Conservation (phyloP, 1,140 invertebrate species). For the Conus betulinus region DNA sequence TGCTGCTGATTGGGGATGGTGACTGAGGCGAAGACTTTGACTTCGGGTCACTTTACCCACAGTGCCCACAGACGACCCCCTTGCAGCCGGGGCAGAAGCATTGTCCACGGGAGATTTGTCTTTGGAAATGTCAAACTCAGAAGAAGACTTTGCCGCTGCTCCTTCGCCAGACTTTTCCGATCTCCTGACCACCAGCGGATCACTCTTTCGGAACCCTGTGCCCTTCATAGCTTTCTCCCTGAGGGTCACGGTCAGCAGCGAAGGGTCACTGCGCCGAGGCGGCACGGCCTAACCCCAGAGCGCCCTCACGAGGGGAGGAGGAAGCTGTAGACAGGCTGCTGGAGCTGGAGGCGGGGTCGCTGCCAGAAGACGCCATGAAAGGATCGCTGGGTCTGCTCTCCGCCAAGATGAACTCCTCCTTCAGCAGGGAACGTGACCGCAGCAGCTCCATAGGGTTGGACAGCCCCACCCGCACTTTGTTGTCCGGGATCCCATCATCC, state of each 20-base stretch:
- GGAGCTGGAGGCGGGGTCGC: conserved; percentile 46
- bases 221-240: conserved; percentile 28
- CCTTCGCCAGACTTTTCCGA: background rate
- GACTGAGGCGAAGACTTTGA: background rate
- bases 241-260: conserved; percentile 20
- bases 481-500: conserved; percentile 54
- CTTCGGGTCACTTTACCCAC: background rate
- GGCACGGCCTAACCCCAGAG: background rate
- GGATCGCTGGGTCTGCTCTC: conserved; percentile 68
- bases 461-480: conserved; percentile 28
- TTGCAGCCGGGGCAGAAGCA: background rate
- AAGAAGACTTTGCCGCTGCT: background rate
- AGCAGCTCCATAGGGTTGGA: conserved; percentile 50
- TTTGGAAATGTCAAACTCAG: background rate
- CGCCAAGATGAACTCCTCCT: conserved; percentile 70
- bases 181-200: background rate
- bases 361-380: conserved; percentile 58
- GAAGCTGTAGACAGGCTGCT: conserved; percentile 41
- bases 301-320: conserved; percentile 43
- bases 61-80: background rate
- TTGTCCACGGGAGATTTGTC: background rate
- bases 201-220: background rate
- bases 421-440: conserved; percentile 60
- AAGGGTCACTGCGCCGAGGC: conserved; percentile 23
- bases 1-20: background rate